Evolutionary conservation across 2,888 invertebrate species (phyloP), one percentile per base, ranked within the genome.

Genomic region (Drosophila melanosoma): DNA sequence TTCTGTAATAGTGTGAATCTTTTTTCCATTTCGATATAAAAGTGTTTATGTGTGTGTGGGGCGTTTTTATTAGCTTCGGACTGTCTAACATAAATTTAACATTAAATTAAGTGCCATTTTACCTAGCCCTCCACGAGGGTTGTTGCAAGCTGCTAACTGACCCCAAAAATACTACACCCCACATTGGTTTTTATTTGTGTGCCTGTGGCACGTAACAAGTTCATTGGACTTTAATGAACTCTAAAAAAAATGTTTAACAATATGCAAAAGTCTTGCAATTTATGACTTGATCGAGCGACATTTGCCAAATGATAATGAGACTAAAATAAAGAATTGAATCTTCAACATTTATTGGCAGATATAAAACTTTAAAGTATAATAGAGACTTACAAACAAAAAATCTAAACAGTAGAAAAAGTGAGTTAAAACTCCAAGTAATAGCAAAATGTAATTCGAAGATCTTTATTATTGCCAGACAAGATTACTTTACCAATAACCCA

Each of bases 91-190:
- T 86, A 88, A 82, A 89, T 87, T 88, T 64, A 79, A 79, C 84
- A 87, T 88, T 79, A 89, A 89, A 89, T 89, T 82, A 86, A 88
- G 83, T 88, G 80, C 74, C 78, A 69, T 82, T 83, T 83, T 76
- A 82, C 83, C 81, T 66, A 54, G 54, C 62, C 29, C 29, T 69
- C 51, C 7, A 40, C 40, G 54, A 75, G 79, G 75, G 70, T 69
- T 64, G 72, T 62, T 45, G 45, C 51, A 36, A 36, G 56, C 69
- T 61, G 42, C 61, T 54, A 29, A 70, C 56, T 74, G 79, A 69
- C 76, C 74, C 72, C 62, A 76, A 68, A 29, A 73, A 49, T 45
- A 48, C 23, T 48, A 48, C 42, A 52, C 53, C 40, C 29, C 29
- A 11, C 29, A 20, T 17, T 51, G 29, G 45, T 11, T 20, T 23